Conservation (phyloP, 2,113 vertebrate species). For the Osmerus mordax region DNA sequence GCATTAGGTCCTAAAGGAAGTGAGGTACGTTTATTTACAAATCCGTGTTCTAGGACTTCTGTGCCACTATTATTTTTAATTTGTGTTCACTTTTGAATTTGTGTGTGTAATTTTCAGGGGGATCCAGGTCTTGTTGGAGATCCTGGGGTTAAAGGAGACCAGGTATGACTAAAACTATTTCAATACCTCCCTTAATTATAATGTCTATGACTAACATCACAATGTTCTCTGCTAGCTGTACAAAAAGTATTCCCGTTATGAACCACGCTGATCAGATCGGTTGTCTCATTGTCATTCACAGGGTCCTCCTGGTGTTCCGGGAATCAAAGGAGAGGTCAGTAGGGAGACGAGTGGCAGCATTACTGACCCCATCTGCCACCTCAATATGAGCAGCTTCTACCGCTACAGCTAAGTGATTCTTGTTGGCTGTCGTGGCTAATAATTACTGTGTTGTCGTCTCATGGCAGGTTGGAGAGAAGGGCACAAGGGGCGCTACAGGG, state of each 20-base stretch:
- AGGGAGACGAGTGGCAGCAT: not conserved
- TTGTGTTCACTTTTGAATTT: not conserved
- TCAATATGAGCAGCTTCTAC: not conserved
- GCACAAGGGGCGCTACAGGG: conserved; percentile 64
- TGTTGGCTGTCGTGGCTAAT: not conserved
- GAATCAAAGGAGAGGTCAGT: conserved; percentile 75
- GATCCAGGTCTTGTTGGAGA: conserved; percentile 60
- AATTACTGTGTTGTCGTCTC: not conserved
- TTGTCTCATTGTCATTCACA: conserved; percentile 34
- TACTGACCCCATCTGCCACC: not conserved
- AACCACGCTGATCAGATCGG: not conserved
- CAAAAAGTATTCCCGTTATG: not conserved
- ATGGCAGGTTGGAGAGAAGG: conserved; percentile 68
- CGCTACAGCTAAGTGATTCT: not conserved
- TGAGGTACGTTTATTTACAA: conserved; percentile 47
- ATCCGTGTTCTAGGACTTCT: not conserved
- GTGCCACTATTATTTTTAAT: not conserved
- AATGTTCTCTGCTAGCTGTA: not conserved
- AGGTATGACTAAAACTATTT: conserved; percentile 48
- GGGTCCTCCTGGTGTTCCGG: conserved; percentile 72
- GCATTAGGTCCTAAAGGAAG: conserved; percentile 71
- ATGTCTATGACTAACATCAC: too few relatives aligned
- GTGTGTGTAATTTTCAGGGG: conserved; percentile 57
- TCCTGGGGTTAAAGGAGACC: conserved; percentile 69
- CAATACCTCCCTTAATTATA: too few relatives aligned